These are phyloP conservation scores for Eupithecia tripunctaria DNA, from an alignment of 2,888 invertebrate genomes.

Conservation along the genomic window DNA sequence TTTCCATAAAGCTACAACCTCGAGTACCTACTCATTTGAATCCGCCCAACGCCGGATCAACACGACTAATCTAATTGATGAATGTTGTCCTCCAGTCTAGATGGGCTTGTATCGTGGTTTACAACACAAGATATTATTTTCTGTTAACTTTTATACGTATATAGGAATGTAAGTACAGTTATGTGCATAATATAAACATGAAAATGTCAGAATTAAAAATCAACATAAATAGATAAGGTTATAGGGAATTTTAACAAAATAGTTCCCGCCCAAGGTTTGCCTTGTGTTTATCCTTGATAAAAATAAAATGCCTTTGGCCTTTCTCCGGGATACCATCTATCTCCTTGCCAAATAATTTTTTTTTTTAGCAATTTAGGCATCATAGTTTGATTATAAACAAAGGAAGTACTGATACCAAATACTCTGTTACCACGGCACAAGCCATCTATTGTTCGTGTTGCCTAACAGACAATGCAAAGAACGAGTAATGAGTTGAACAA, in stretches of 20 bases:
- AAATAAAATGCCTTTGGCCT: no score
- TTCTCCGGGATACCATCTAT: no score
- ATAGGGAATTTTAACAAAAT: no score
- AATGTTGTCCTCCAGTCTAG: background rate
- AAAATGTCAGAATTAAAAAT: no score
- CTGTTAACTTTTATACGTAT: no score
- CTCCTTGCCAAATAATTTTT: no score
- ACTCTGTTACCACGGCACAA: background rate
- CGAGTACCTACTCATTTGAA: conserved; percentile 26
- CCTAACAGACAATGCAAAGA: conserved; percentile 28
- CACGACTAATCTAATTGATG: conserved; percentile 24
- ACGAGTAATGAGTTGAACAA: conserved; percentile 28
- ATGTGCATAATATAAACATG: no score
- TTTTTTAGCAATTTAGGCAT: no score
- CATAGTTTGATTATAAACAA: background rate
- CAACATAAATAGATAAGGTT: no score
- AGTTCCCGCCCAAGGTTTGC: no score
- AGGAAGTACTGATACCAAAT: background rate
- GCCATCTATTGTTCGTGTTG: background rate
- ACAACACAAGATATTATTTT: background rate
- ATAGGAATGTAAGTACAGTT: no score
- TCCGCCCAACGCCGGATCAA: conserved; percentile 26
- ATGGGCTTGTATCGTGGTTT: background rate
- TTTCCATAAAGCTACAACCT: conserved; percentile 1
- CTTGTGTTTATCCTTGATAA: no score